A percentile compares a stretch with the other conserved stretches of the same genome.
Evolutionary conservation across 2,888 invertebrate genomes (phyloP).

Genomic region (Hydroisotoma schaefferi): DNA sequence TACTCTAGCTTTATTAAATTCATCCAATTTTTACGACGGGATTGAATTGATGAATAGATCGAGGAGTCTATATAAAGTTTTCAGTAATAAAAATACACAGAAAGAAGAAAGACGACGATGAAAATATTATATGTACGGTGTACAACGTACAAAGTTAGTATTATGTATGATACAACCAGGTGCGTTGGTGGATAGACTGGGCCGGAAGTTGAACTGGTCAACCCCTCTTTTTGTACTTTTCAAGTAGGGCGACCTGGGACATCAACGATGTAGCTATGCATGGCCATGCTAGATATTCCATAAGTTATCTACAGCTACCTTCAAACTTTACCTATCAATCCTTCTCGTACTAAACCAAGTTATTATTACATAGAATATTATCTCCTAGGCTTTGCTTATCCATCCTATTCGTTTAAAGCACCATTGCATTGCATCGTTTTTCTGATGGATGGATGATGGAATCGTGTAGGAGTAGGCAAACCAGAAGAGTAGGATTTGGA

Average conservation of each 20-base stretch:
- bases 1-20: no score
- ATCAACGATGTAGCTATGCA: constrained; percentile 29
- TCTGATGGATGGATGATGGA: no score
- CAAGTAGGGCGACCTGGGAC: constrained; percentile 40
- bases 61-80: not conserved
- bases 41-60: not conserved
- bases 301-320: constrained; percentile 17
- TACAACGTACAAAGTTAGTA: not conserved
- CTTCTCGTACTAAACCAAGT: no score
- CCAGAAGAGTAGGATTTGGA: no score
- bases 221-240: constrained; percentile 37
- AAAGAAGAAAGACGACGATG: not conserved
- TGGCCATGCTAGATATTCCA: constrained; percentile 25
- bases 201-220: constrained; percentile 48
- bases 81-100: not conserved
- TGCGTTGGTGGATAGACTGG: constrained; percentile 41
- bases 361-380: no score
- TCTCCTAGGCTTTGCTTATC: no score
- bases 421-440: no score
- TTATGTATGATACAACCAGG: constrained; percentile 28
- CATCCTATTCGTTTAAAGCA: no score
- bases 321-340: no score
- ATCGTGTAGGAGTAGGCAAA: no score
- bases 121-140: no score
- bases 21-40: not conserved